Evolutionary conservation across 2,113 vertebrate genomes (phyloP).

Genomic region (Mobula birostris): DNA sequence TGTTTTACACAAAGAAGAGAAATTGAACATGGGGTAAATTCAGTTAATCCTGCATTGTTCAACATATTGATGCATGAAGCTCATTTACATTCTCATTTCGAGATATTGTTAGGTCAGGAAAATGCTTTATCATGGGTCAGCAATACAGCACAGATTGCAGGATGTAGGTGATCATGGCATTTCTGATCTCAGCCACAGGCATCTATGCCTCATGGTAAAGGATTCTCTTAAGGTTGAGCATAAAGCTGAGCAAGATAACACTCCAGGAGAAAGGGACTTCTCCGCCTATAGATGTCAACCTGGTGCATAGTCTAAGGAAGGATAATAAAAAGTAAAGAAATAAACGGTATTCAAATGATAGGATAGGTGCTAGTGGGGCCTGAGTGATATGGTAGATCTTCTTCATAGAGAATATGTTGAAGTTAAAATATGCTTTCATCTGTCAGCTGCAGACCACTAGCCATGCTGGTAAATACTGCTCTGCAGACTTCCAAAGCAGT

Average conservation of each 20-base stretch:
- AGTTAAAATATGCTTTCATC: neutral
- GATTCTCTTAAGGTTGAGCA: no score
- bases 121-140: neutral
- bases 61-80: conserved; percentile 7
- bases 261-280: neutral
- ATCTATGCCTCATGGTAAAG: neutral
- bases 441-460: neutral
- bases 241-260: neutral
- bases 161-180: neutral
- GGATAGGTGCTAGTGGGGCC: neutral
- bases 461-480: neutral
- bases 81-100: neutral
- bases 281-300: neutral
- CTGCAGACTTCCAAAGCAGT: neutral
- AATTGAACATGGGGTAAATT: neutral
- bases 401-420: neutral
- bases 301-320: neutral
- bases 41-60: neutral
- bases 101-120: neutral
- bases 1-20: neutral
- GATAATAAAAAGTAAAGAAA: neutral
- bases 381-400: neutral
- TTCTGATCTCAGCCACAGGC: neutral
- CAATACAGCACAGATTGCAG: neutral
- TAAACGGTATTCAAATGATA: neutral